phyloP scores from a whole-genome alignment of 1,140 invertebrate species.

The Drosophila kanapiae region DNA sequence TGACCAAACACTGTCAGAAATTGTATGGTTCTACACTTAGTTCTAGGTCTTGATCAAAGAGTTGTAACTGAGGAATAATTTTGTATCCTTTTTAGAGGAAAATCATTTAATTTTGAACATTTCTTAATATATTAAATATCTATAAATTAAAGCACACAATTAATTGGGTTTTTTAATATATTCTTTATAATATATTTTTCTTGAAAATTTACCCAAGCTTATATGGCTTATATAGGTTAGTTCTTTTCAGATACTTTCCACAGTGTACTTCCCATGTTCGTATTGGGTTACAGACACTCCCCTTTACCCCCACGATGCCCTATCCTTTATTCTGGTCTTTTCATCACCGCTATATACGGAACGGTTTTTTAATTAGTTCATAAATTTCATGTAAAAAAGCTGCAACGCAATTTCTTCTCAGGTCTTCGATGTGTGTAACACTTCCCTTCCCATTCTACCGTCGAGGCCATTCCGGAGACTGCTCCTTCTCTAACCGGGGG shows the following conservation, averaged over 20 bases:
- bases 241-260: background rate
- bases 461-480: background rate
- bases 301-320: background rate
- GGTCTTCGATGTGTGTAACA: conserved; percentile 20
- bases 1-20: conserved; percentile 41
- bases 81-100: background rate
- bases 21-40: background rate
- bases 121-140: too few species aligned
- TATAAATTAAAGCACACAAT: background rate
- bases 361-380: conserved; percentile 68
- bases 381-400: conserved; percentile 50
- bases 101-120: too few species aligned
- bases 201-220: background rate
- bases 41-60: background rate
- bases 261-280: conserved; percentile 15
- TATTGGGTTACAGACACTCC: conserved; percentile 60
- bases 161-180: background rate
- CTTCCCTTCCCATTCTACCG: conserved; percentile 24
- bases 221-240: background rate
- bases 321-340: conserved; percentile 9
- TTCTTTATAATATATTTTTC: background rate
- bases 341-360: conserved; percentile 33
- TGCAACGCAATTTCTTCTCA: conserved; percentile 48
- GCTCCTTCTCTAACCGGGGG: conserved; percentile 9
- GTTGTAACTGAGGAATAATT: background rate